A percentile compares a stretch with the other conserved stretches of the same genome.
Evolutionary conservation across 1,140 invertebrate species (phyloP).

Genomic region (Condylostylus longicornis): DNA sequence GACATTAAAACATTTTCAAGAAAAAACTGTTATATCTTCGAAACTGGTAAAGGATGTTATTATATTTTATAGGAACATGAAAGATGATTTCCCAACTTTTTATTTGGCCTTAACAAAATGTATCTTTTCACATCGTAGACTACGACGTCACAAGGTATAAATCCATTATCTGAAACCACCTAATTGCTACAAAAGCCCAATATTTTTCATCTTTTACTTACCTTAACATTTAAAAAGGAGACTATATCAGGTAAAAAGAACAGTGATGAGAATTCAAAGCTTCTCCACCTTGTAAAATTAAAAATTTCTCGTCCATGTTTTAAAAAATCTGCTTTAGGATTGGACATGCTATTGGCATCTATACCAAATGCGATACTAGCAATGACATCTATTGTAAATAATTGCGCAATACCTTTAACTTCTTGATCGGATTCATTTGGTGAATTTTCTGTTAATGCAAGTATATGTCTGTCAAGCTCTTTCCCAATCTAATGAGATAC

Average conservation of each 20-base stretch:
- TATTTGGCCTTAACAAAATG: too few species aligned
- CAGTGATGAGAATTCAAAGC: constrained; percentile 33
- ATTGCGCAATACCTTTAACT: constrained; percentile 34
- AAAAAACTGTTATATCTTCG: too few species aligned
- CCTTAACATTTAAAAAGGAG: constrained; percentile 12
- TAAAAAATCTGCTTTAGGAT: constrained; percentile 33
- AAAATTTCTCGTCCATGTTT: constrained; percentile 34
- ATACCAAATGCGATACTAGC: constrained; percentile 43
- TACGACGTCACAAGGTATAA: constrained; percentile 13
- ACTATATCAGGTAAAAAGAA: constrained; percentile 32
- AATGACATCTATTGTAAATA: constrained; percentile 43
- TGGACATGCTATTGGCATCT: constrained; percentile 36
- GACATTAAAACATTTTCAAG: too few species aligned
- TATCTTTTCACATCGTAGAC: too few species aligned
- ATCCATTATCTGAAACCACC: too few species aligned
- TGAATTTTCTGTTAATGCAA: too few species aligned
- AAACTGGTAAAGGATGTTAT: too few species aligned
- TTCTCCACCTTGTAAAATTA: constrained; percentile 36
- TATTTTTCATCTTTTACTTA: too few species aligned
- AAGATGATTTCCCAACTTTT: too few species aligned
- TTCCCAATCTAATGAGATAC: too few species aligned
- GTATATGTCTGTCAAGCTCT: too few species aligned
- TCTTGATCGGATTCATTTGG: constrained; percentile 13
- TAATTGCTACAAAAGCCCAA: constrained; percentile 15
- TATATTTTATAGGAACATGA: too few species aligned